Evolutionary conservation across 2,888 invertebrate species (phyloP), one percentile per base, ranked within the genome.

Genomic region (Drosophila kanekoi): DNA sequence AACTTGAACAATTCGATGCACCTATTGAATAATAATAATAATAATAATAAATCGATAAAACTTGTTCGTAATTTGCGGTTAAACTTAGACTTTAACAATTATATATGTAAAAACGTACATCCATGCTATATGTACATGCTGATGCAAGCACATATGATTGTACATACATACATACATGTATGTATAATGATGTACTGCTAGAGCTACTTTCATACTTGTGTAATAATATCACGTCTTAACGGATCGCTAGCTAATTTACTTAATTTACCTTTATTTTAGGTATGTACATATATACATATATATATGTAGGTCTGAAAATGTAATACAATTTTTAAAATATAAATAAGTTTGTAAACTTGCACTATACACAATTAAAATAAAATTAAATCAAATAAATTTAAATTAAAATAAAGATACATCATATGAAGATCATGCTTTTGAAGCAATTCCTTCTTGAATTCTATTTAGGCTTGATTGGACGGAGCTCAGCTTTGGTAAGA

Each of bases 261-360:
- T 38, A 62, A 47, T 70, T 53, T 40, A 48, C 38, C 20, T 9
- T 45, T 38, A 16, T 10, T 32, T 41, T 67, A 67, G 52, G 67
- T 41, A 37, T 67, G 67, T 67, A 67, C 35, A 53, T 65, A 53
- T 40, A 63, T 67, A 67, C 35, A 53, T 65, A 53, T 40, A 63
- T 51, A 49, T 37, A 18, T 51, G 18, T 57, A 67, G 56, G 51
- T 51, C 43, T 38, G 44, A 66, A 23, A 62, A 71, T 58, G 47
- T 70, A 54, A 59, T 68, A 54, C 37, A 48, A 61, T 54, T 70
- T 62, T 41, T 52, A 56, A 51, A 48, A 52, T 66, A 44, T 37
- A 49, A 45, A 58, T 72, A 72, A 66, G 66, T 72, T 66, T 73
- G 56, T 72, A 76, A 65, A 62, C 64, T 52, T 65, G 69, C 72